phyloP scores from a whole-genome alignment of 2,797 vertebrate species.

The Acanthurus lineatus region DNA sequence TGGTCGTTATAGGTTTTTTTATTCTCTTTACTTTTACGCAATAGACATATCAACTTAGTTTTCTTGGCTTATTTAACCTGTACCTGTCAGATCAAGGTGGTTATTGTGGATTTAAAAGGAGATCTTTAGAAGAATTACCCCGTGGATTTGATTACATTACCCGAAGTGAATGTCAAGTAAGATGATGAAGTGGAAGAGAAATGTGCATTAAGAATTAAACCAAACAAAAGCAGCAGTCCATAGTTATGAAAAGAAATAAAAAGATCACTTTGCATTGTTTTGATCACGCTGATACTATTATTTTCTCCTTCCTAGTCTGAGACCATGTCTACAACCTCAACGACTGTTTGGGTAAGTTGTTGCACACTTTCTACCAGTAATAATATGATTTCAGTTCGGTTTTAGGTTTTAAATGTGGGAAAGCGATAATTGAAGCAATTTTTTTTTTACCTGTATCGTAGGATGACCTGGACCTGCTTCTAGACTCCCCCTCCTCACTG shows the following conservation, averaged over 20 bases:
- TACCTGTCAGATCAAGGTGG: fast-evolving
- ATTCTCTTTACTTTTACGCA: background rate
- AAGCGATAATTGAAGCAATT: background rate
- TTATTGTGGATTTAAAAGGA: background rate
- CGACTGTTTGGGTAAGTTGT: constrained; percentile 79
- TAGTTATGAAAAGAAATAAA: background rate
- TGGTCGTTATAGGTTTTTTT: background rate
- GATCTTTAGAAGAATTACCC: background rate
- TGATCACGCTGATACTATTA: background rate
- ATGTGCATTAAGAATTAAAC: background rate
- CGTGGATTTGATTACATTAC: background rate
- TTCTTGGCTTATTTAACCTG: fast-evolving
- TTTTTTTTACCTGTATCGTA: constrained; percentile 52
- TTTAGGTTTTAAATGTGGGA: background rate
- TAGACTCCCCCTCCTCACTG: constrained; percentile 84
- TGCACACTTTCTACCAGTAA: background rate
- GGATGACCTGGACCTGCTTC: constrained; percentile 85
- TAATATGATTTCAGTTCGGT: background rate
- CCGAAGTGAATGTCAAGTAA: background rate
- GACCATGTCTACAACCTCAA: constrained; percentile 4
- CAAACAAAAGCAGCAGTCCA: background rate
- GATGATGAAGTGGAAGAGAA: background rate
- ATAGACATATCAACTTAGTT: background rate
- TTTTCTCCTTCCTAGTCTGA: constrained; percentile 13
- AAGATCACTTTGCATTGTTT: background rate